A percentile compares a stretch with the other conserved stretches of the same genome.
Conservation (phyloP, 2,113 vertebrate genomes). For the Lagopus leucura region DNA sequence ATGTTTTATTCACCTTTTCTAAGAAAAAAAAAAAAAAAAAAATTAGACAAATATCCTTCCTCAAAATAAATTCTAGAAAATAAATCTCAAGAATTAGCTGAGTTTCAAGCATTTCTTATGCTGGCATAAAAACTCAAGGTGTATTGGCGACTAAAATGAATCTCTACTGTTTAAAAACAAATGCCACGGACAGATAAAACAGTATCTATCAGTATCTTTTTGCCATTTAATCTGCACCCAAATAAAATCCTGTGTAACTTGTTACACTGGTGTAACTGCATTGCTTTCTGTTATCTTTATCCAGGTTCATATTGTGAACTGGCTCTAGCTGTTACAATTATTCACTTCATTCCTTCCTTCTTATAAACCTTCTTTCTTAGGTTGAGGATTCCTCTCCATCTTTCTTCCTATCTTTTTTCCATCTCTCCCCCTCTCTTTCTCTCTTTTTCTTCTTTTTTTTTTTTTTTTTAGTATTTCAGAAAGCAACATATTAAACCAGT, state of each 20-base stretch:
- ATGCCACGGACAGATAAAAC: background rate
- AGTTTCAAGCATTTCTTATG: background rate
- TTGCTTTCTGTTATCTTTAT: background rate
- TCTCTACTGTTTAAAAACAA: background rate
- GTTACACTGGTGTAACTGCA: accelerated
- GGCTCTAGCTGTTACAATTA: background rate
- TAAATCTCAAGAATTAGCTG: background rate
- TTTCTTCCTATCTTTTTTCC: background rate
- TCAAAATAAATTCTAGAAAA: background rate
- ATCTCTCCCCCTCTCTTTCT: background rate
- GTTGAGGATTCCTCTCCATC: background rate
- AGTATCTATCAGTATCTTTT: background rate
- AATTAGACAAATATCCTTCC: background rate
- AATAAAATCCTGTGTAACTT: background rate
- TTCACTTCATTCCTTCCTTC: background rate
- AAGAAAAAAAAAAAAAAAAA: background rate
- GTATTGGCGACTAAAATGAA: background rate
- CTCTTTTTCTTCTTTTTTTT: background rate
- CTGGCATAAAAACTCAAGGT: background rate
- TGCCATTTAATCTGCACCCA: background rate
- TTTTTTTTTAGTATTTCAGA: background rate
- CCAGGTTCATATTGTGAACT: accelerated
- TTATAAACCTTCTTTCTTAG: background rate
- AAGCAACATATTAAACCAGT: background rate
- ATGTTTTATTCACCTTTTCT: background rate